These are phyloP conservation scores for Cotesia congregata DNA, from an alignment of 2,888 invertebrate species.

Conservation along the genomic window DNA sequence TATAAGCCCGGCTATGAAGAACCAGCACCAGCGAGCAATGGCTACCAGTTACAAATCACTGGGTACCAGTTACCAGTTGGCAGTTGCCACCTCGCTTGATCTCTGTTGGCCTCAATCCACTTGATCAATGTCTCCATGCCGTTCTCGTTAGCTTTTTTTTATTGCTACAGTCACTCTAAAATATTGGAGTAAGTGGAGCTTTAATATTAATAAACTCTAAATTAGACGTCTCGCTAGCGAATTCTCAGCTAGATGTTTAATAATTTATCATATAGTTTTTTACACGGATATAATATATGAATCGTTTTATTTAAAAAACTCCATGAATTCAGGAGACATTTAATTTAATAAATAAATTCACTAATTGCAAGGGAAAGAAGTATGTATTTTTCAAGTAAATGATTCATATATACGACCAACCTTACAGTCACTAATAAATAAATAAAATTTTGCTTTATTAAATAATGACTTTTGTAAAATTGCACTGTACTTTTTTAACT, in stretches of 20 bases:
- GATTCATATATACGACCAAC: too few relatives aligned
- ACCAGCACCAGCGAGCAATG: conserved; percentile 43
- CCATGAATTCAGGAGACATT: too few relatives aligned
- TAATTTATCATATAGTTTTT: background rate
- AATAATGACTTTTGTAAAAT: too few relatives aligned
- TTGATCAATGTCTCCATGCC: conserved; percentile 18
- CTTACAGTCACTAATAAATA: too few relatives aligned
- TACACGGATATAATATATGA: too few relatives aligned
- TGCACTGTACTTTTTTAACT: too few relatives aligned
- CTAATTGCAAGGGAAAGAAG: too few relatives aligned
- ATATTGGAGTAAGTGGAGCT: background rate
- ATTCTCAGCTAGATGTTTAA: background rate
- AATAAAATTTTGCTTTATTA: too few relatives aligned
- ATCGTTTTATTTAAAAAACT: too few relatives aligned
- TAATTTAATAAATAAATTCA: too few relatives aligned
- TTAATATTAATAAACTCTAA: background rate
- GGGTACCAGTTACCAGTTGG: conserved; percentile 63
- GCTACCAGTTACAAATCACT: conserved; percentile 64
- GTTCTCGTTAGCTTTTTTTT: conserved; percentile 5
- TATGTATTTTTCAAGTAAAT: too few relatives aligned
- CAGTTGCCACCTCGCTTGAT: conserved; percentile 55
- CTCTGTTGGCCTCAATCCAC: conserved; percentile 32
- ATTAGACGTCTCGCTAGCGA: background rate
- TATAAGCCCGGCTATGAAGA: conserved; percentile 43
- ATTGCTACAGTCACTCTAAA: background rate